phyloP scores from a whole-genome alignment of 35 echinoderm and acorn worm species.

The Heliocidaris tuberculata region DNA sequence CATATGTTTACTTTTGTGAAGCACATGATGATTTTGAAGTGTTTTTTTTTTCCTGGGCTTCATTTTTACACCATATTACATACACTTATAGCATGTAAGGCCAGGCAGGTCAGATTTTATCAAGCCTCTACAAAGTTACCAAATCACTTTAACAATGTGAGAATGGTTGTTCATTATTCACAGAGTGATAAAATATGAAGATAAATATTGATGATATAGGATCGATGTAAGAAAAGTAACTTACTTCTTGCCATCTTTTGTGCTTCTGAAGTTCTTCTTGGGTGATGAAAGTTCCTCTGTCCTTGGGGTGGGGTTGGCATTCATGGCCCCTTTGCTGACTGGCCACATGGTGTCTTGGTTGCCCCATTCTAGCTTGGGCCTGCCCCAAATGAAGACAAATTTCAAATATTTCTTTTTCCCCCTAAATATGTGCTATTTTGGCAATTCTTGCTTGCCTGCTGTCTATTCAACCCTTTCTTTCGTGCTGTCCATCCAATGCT shows the following conservation, averaged over 20 bases:
- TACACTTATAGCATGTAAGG: too few species aligned
- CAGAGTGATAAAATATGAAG: too few species aligned
- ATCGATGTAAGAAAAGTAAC: not conserved
- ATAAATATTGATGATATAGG: too few species aligned
- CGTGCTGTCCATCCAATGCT: not conserved
- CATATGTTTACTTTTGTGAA: too few species aligned
- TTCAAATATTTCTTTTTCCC: not conserved
- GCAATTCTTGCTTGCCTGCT: not conserved
- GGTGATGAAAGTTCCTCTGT: constrained; percentile 73
- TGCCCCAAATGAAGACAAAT: constrained; percentile 25
- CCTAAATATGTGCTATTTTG: not conserved
- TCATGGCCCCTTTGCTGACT: constrained; percentile 76
- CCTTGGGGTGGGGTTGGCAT: constrained; percentile 64
- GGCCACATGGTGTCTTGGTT: constrained; percentile 98
- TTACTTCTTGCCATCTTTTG: constrained; percentile 75
- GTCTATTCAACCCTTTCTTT: not conserved
- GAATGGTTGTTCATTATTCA: too few species aligned
- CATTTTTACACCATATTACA: too few species aligned
- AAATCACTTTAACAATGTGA: too few species aligned
- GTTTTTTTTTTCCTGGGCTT: too few species aligned
- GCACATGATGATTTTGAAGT: too few species aligned
- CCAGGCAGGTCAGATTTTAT: too few species aligned
- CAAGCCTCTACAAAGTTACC: too few species aligned
- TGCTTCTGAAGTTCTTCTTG: constrained; percentile 95
- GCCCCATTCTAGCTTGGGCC: constrained; percentile 95